These are phyloP conservation scores for Reticulitermes speratus DNA, from an alignment of 1,140 invertebrate genomes.

Conservation along the genomic window DNA sequence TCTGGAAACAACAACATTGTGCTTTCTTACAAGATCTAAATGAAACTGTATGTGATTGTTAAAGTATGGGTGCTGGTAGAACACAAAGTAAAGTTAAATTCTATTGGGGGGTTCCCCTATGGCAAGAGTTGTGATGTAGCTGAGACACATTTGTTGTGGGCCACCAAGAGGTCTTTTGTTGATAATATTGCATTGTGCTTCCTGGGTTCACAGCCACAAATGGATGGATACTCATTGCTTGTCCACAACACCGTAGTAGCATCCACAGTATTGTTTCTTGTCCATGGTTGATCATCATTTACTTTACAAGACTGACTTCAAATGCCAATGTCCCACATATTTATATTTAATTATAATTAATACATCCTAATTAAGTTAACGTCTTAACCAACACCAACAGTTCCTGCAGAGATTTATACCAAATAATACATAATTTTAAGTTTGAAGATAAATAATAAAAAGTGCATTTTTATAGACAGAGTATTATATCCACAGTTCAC, in stretches of 20 bases:
- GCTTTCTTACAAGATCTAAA: slow-evolving; percentile 4
- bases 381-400: slow-evolving; percentile 35
- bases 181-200: slow-evolving; percentile 30
- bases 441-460: slow-evolving; percentile 29
- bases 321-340: slow-evolving; percentile 37
- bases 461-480: slow-evolving; percentile 32
- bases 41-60: slow-evolving; percentile 31
- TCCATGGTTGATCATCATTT: slow-evolving; percentile 26
- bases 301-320: slow-evolving; percentile 37
- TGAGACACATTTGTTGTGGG: slow-evolving; percentile 22
- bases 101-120: neutral
- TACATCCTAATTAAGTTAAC: slow-evolving; percentile 33
- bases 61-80: slow-evolving; percentile 34
- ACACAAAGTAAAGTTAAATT: neutral
- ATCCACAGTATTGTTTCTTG: slow-evolving; percentile 12
- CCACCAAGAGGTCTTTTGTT: slow-evolving; percentile 22
- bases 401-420: slow-evolving; percentile 38
- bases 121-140: slow-evolving; percentile 10
- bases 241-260: neutral
- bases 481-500: slow-evolving; percentile 29
- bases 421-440: slow-evolving; percentile 37
- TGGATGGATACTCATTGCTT: neutral
- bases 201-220: slow-evolving; percentile 18
- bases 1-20: neutral
- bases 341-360: slow-evolving; percentile 35